Evolutionary conservation across 2,113 vertebrate species (phyloP).

Genomic region (Muntiacus muntjak): DNA sequence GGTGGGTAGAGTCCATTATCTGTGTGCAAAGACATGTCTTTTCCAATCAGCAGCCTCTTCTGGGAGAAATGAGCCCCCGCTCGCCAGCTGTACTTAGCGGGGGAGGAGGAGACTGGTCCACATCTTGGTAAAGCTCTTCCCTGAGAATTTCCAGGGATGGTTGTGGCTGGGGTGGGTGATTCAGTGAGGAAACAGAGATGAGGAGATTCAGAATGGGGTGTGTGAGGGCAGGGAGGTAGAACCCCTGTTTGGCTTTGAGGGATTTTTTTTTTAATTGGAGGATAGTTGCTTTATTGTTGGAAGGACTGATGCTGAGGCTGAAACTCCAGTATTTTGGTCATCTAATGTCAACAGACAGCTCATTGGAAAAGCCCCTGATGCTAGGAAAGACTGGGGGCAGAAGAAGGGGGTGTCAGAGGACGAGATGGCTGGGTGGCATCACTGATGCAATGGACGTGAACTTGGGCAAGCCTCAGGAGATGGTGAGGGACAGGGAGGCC

Average conservation of each 20-base stretch:
- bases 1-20: not conserved
- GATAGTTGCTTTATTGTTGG: not conserved
- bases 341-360: not conserved
- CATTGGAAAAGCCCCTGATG: not conserved
- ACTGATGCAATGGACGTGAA: not conserved
- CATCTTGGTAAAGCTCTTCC: not conserved
- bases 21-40: not conserved
- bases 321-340: not conserved
- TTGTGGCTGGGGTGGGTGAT: accelerated
- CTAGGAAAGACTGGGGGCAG: not conserved
- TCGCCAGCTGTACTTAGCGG: accelerated
- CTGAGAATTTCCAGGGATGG: not conserved
- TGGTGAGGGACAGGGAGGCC: not conserved
- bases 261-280: not conserved
- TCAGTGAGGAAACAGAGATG: not conserved
- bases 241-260: not conserved
- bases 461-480: not conserved
- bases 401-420: not conserved
- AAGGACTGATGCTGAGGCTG: not conserved
- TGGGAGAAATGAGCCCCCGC: not conserved
- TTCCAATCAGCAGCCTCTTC: not conserved
- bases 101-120: not conserved
- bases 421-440: not conserved
- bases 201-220: not conserved
- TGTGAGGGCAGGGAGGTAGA: not conserved